Evolutionary conservation across 2,888 invertebrate genomes (phyloP), one percentile per base, ranked within the genome.

Genomic region (Ganaspis brasiliensis): DNA sequence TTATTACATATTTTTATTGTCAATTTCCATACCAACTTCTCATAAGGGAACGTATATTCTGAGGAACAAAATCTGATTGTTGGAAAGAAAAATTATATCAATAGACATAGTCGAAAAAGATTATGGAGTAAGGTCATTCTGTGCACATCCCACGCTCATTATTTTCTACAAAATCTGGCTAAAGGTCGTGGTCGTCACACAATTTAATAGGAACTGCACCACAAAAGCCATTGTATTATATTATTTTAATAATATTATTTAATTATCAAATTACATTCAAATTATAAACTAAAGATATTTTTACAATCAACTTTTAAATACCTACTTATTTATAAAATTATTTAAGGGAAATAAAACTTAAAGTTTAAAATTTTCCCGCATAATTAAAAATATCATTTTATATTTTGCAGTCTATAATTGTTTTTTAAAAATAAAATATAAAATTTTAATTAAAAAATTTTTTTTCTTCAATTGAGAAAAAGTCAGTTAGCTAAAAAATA

Each of bases 111-210:
- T 19, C 52, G 6, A 52, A 52, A 52, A 52, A 52, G 52, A 59
- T 59, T 57, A 9, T 57, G 26, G 6, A 57, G n/a, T 57, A 26
- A 57, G n/a, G 61, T 40, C 40, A 40, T 63, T 63, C 40, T 21
- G 63, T 40, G 14, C 21, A 63, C 40, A 63, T 21, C 63, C 63
- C 63, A 63, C 63, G 63, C 40, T 12, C 21, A 40, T n/a, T n/a
- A n/a, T 63, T 40, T 63, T 40, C 40, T 0, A 21, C 21, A 14
- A 40, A 40, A 63, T 37, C 40, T 19, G 21, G 6, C 21, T 63
- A 40, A 63, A 63, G 63, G 40, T 63, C 63, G 40, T 40, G 63
- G 40, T 63, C 37, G 21, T 63, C 37, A 37, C 40, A 40, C 8
- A 12, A 37, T 61, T 61, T 37, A n/a, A 21, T 37, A 61, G 24